Evolutionary conservation across 2,888 invertebrate genomes (phyloP), one percentile per base, ranked within the genome.

Genomic region (Tholera decimalis): DNA sequence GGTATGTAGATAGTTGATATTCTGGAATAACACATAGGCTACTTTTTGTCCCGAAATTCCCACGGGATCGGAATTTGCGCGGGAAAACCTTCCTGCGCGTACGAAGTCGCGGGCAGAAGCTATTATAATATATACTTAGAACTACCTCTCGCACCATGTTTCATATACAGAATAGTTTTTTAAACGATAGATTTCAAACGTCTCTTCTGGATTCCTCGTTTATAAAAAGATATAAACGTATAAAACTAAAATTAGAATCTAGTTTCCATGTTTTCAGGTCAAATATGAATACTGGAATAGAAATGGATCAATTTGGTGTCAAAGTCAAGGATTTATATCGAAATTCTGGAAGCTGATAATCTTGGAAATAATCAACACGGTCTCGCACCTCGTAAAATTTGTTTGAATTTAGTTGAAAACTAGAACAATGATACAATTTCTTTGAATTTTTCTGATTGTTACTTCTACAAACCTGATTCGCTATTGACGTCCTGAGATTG

Each of bases 211-310:
- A 55, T 59, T 74, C 41, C 44, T 54, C 47, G 49, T 65, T 70
- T 65, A 70, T 60, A 47, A 65, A 60, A 64, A 70, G 2, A 60
- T 65, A n/a, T 62, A 59, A 59, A 64, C 55, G 35, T 33, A 59
- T 60, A 44, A 75, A 70, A 54, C 56, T 72, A 72, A 72, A 68
- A 60, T 61, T 59, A 67, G 64, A 73, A 62, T 60, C 46, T 58
- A 76, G 64, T 76, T 60, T 76, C 43, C 58, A 67, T 62, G 67
- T 66, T 67, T 72, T 77, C 46, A 62, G 77, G 61, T 73, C 63
- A 69, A 77, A 76, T 73, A 69, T 77, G 56, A 72, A 73, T 55
- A 50, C 73, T 73, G 58, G 73, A 76, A 77, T 77, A 76, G 60
- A 73, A 72, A 43, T 49, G 11, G 13, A 47, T 70, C 46, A 44